Evolutionary conservation across 2,797 vertebrate species (phyloP), one percentile per base, ranked within the genome.

Genomic region (Rachycentron canadum): DNA sequence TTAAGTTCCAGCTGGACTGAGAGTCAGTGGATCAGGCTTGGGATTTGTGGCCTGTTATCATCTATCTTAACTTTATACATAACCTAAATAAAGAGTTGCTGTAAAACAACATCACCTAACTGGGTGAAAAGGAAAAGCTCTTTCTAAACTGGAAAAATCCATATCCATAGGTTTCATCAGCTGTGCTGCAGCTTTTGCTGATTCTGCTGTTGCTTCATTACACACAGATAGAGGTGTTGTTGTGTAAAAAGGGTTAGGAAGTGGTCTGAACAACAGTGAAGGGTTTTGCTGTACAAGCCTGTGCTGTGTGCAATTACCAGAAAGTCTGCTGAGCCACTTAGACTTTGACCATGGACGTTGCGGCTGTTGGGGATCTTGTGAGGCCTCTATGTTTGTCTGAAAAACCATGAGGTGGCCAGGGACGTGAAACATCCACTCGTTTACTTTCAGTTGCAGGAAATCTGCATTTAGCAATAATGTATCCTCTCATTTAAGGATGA

Each of bases 321-420:
- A 61, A 84, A 61, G 72, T 69, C 25, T 82, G 67, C 61, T 13
- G 43, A 76, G 78, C 30, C 45, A 41, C 43, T 84, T 70, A 52
- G 77, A 72, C 69, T 63, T 70, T 73, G 60, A 79, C 74, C 7
- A 68, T 58, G 58, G 74, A 74, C 52, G 73, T 36, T 78, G 60
- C 55, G 34, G 60, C 43, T 66, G 62, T 57, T 61, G 2, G 49
- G 28, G 58, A 57, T 77, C 13, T 12, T 59, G 47, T 12, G 36
- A 19, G 25, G 61, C 19, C 60, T 66, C 57, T 30, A 62, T 23
- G 19, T 65, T 36, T 23, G 38, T 38, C 75, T 40, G 56, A 60
- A 73, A 72, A 87, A 66, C 10, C 57, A 64, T 45, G 5, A 68
- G 47, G n/a, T 57, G 11, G 32, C 57, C 45, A 25, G 28, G 25